Evolutionary conservation across 2,888 invertebrate genomes (phyloP).

Genomic region (Abscondita cerata): DNA sequence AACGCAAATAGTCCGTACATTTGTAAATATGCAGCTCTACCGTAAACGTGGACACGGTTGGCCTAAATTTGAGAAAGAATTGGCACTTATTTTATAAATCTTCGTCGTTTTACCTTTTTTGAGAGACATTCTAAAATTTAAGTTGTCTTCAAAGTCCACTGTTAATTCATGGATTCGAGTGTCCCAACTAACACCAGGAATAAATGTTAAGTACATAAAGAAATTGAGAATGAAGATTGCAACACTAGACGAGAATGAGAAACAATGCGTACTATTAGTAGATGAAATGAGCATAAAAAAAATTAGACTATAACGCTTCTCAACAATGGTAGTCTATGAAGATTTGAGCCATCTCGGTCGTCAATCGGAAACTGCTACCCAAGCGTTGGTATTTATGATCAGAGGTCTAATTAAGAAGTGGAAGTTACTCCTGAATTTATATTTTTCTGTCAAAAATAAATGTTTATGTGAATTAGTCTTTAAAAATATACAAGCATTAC

Average conservation of each 20-base stretch:
- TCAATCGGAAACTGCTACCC: not conserved
- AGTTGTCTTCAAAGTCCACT: not conserved
- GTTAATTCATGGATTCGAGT: not conserved
- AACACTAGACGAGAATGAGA: not conserved
- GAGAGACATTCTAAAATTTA: not conserved
- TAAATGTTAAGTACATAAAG: not conserved
- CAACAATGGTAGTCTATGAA: not conserved
- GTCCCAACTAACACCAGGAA: not conserved
- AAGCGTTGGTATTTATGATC: not conserved
- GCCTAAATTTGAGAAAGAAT: not conserved
- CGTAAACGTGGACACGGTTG: not conserved
- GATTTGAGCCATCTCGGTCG: not conserved
- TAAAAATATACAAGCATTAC: not conserved
- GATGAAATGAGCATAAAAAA: no score
- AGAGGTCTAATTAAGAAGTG: conserved; percentile 3
- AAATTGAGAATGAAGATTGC: not conserved
- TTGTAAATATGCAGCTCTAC: not conserved
- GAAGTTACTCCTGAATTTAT: not conserved
- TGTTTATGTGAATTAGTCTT: not conserved
- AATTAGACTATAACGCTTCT: no score
- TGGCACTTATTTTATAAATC: not conserved
- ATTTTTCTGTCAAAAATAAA: not conserved
- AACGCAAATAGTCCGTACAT: not conserved
- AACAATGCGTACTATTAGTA: not conserved
- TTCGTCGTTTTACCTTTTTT: not conserved